Conservation (phyloP, 2,888 invertebrate species). For the Alentia gelatinosa region DNA sequence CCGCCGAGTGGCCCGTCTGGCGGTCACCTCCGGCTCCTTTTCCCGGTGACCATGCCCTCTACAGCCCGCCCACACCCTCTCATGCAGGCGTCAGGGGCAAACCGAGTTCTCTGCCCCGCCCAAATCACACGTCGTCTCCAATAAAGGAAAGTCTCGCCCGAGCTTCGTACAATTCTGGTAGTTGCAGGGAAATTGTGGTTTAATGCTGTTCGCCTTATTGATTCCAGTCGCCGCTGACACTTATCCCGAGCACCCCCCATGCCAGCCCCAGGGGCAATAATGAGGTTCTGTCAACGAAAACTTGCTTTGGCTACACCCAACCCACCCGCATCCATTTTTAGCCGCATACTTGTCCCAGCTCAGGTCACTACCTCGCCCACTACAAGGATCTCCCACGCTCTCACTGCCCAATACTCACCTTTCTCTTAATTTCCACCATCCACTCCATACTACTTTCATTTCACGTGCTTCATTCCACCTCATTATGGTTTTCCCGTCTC, state of each 20-base stretch:
- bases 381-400: too few relatives aligned
- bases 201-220: background rate
- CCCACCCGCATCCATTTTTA: too few relatives aligned
- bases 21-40: background rate
- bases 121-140: background rate
- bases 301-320: too few relatives aligned
- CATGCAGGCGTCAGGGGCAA: background rate
- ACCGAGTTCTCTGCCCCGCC: background rate
- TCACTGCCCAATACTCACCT: background rate
- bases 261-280: background rate
- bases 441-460: too few relatives aligned
- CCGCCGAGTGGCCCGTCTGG: background rate
- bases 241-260: background rate
- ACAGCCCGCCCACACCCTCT: too few relatives aligned
- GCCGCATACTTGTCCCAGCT: too few relatives aligned
- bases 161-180: background rate
- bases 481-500: too few relatives aligned
- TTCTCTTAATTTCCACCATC: background rate
- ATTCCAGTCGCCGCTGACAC: background rate
- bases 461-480: too few relatives aligned
- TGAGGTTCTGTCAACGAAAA: background rate
- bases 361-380: too few relatives aligned
- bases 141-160: conserved; percentile 8
- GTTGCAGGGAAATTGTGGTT: background rate
- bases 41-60: too few relatives aligned